Percentiles rank a stretch among this genome's conserved stretches.
phyloP scores from a whole-genome alignment of 2,797 vertebrate species.

The Moxostoma hubbsi region DNA sequence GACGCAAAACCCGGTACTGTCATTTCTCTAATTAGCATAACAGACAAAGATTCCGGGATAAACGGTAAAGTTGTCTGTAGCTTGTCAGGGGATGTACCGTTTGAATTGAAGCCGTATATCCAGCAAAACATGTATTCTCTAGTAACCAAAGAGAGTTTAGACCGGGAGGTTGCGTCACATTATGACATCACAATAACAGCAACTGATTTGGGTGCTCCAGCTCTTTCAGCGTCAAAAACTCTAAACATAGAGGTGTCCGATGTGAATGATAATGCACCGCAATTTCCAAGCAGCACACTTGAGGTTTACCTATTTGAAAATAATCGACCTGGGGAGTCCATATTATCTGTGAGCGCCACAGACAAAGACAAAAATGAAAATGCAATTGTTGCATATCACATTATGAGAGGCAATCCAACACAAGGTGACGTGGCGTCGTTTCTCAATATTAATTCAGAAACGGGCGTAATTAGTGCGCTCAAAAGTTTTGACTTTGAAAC shows the following conservation, averaged over 20 bases:
- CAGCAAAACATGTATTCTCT: conserved; percentile 76
- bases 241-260: conserved; percentile 69
- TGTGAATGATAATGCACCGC: conserved; percentile 77
- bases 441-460: conserved; percentile 63
- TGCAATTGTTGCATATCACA: conserved; percentile 66
- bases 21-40: conserved; percentile 78
- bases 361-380: conserved; percentile 73
- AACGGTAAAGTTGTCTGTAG: conserved; percentile 77
- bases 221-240: conserved; percentile 61
- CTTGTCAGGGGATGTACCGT: conserved; percentile 64
- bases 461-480: too few relatives aligned
- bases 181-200: conserved; percentile 68
- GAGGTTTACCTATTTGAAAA: conserved; percentile 76
- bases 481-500: too few relatives aligned
- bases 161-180: conserved; percentile 63
- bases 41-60: conserved; percentile 74
- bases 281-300: conserved; percentile 66
- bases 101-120: conserved; percentile 72
- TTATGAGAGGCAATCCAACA: conserved; percentile 43
- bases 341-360: conserved; percentile 70
- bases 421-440: conserved; percentile 49
- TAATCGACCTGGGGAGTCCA: conserved; percentile 68
- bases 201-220: conserved; percentile 66
- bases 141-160: conserved; percentile 69
- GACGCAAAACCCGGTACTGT: conserved; percentile 72